A percentile compares a stretch with the other conserved stretches of the same genome.
Evolutionary conservation across 2,113 vertebrate species (phyloP).

Genomic region (Proteles cristata): DNA sequence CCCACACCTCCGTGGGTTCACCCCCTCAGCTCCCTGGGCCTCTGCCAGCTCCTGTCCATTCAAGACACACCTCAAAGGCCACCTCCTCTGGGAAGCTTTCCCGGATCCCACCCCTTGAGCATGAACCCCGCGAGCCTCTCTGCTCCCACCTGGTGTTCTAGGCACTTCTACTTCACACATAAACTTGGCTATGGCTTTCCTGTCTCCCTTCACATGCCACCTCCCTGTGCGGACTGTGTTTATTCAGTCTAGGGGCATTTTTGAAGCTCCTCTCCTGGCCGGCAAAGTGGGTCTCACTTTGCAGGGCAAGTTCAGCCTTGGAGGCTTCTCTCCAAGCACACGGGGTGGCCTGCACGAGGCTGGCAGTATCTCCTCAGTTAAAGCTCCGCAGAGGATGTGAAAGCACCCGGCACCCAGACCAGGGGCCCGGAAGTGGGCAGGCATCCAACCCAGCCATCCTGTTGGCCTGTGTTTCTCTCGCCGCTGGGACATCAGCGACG

Average conservation of each 20-base stretch:
- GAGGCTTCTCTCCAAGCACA: not conserved
- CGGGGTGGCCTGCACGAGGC: fast-evolving
- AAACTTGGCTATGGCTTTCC: not conserved
- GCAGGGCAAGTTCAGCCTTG: not conserved
- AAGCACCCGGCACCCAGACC: fast-evolving
- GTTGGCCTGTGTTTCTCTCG: fast-evolving
- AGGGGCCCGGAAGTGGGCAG: fast-evolving
- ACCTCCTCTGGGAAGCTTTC: not conserved
- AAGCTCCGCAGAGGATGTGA: not conserved
- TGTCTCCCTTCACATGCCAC: fast-evolving
- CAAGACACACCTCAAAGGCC: not conserved
- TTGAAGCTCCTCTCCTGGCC: not conserved
- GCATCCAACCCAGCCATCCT: fast-evolving
- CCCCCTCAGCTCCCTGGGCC: not conserved
- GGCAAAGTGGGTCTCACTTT: fast-evolving
- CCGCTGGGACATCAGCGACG: fast-evolving
- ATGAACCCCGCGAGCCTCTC: fast-evolving
- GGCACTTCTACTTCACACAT: not conserved
- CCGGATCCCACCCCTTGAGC: not conserved
- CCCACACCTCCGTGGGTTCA: not conserved
- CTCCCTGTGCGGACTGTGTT: fast-evolving
- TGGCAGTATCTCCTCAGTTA: fast-evolving
- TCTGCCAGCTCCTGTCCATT: not conserved
- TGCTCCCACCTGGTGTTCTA: not conserved
- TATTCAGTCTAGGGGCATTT: not conserved